Evolutionary conservation across 2,888 invertebrate genomes (phyloP).

Genomic region (Drosophila colorata): DNA sequence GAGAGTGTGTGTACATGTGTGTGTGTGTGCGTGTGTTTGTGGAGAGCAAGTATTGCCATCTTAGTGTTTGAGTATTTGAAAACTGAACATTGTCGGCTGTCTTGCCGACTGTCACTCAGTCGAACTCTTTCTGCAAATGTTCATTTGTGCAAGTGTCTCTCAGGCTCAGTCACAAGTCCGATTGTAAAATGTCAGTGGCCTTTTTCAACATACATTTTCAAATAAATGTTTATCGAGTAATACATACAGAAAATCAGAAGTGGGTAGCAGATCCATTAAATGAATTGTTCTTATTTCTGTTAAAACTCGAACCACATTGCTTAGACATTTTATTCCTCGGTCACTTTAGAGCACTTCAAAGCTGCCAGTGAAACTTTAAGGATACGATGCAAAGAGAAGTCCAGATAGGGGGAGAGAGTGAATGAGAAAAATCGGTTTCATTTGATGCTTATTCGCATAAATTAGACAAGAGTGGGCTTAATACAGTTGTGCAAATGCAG

Average conservation of each 20-base stretch:
- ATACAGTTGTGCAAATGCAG: too few species aligned
- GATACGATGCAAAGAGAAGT: neutral
- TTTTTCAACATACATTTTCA: constrained; percentile 25
- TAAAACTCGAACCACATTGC: constrained; percentile 7
- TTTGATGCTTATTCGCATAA: too few species aligned
- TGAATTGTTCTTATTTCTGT: constrained; percentile 44
- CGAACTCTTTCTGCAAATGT: constrained; percentile 66
- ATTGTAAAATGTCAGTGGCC: constrained; percentile 66
- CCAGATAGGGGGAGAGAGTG: neutral
- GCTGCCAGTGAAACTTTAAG: neutral
- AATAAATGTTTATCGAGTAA: constrained; percentile 44
- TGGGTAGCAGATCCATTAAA: constrained; percentile 36
- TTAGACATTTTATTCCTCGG: neutral
- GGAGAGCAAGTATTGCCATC: constrained; percentile 64
- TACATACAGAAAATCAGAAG: constrained; percentile 16
- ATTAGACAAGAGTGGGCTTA: too few species aligned
- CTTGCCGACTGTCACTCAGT: constrained; percentile 78
- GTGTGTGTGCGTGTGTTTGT: constrained; percentile 34
- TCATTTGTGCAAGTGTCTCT: constrained; percentile 68
- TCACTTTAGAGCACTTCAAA: neutral
- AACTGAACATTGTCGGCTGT: constrained; percentile 80
- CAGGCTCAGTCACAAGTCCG: constrained; percentile 59
- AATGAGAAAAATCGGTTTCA: too few species aligned
- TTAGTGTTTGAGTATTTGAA: constrained; percentile 67
- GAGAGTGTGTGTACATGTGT: constrained; percentile 26